These are phyloP conservation scores for Papio anubis DNA, from an alignment of 2,113 vertebrate species.

Conservation along the genomic window DNA sequence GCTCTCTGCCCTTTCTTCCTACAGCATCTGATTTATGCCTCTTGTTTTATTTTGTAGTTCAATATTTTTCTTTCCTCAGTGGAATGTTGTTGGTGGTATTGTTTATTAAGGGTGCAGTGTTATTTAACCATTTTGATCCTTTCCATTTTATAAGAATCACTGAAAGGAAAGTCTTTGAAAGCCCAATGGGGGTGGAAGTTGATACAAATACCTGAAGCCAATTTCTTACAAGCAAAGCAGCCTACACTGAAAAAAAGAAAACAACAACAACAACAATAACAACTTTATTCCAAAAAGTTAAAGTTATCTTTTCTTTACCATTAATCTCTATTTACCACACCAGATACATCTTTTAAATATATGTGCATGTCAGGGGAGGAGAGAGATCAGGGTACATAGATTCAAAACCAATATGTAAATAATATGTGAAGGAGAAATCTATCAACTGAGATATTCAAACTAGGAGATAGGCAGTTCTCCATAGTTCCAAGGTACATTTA, in stretches of 20 bases:
- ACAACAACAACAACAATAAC: too few species aligned
- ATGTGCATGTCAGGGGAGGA: not conserved
- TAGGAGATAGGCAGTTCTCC: not conserved
- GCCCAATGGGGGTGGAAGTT: not conserved
- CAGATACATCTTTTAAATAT: not conserved
- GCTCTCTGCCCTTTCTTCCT: not conserved
- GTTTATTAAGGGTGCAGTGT: not conserved
- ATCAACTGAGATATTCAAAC: not conserved
- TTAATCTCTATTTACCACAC: not conserved
- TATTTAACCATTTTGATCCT: not conserved
- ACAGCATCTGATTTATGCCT: not conserved
- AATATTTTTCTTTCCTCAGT: slow-evolving; percentile 17
- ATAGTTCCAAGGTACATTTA: not conserved
- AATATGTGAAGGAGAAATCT: not conserved
- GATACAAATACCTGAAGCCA: not conserved
- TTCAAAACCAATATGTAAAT: not conserved
- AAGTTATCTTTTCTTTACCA: not conserved
- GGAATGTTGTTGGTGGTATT: not conserved
- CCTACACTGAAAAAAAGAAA: not conserved
- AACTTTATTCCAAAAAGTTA: not conserved
- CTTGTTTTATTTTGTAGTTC: slow-evolving; percentile 27
- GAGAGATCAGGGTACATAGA: not conserved
- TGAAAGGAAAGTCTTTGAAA: not conserved
- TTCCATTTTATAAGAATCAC: not conserved
- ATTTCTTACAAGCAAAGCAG: not conserved